Evolutionary conservation across 2,888 invertebrate genomes (phyloP).

Genomic region (Rhagonycha lutea): DNA sequence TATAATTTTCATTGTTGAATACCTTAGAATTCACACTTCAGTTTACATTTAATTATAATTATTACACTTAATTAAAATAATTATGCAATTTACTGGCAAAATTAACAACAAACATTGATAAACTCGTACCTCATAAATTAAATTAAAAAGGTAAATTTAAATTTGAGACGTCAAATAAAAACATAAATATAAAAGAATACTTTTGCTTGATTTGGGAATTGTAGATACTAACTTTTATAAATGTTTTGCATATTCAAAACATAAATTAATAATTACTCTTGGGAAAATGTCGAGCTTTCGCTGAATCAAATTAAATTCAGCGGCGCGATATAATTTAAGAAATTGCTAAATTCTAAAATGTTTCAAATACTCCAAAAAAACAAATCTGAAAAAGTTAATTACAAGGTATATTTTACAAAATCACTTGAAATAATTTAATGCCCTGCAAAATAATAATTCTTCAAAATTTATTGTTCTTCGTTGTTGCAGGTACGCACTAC

Average conservation of each 20-base stretch:
- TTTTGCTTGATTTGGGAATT: background rate
- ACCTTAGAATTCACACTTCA: background rate
- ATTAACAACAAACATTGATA: background rate
- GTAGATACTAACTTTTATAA: background rate
- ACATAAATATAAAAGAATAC: background rate
- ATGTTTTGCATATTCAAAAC: background rate
- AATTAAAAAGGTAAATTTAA: background rate
- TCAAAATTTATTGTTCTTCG: background rate
- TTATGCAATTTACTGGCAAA: background rate
- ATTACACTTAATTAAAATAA: background rate
- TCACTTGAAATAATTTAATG: background rate
- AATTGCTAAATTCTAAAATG: background rate
- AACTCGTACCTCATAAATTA: too few species aligned
- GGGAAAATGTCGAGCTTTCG: background rate
- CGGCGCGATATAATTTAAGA: background rate
- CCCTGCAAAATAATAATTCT: background rate
- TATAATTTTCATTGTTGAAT: background rate
- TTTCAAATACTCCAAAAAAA: background rate
- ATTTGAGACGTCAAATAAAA: background rate
- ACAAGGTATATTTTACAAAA: background rate
- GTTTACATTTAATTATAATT: background rate
- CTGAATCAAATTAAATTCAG: background rate
- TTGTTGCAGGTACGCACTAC: background rate
- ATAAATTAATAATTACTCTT: slow-evolving; percentile 1
- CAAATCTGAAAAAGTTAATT: background rate